Conservation (phyloP, 2,888 invertebrate genomes). For the Sussaba pulchella region DNA sequence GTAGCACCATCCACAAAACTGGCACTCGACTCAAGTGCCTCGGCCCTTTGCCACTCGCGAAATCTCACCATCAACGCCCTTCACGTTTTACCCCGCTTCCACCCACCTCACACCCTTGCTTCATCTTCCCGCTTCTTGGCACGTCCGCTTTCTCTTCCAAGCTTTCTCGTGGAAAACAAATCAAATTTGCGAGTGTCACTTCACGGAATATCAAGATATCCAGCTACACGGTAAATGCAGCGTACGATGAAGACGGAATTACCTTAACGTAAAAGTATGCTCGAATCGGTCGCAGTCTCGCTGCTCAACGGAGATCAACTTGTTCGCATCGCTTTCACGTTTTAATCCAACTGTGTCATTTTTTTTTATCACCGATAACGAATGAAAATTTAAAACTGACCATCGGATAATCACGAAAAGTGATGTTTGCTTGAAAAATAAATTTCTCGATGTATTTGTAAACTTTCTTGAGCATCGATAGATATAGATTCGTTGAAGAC, state of each 20-base stretch:
- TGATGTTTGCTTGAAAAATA: no score
- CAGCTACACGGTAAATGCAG: background rate
- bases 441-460: no score
- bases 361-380: background rate
- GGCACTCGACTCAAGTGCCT: slow-evolving; percentile 61
- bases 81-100: slow-evolving; percentile 30
- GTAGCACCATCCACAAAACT: slow-evolving; percentile 56
- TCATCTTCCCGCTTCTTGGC: slow-evolving; percentile 35
- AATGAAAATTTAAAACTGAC: no score
- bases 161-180: slow-evolving; percentile 37
- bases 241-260: background rate
- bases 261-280: background rate
- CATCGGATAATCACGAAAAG: no score
- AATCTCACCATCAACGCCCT: slow-evolving; percentile 46
- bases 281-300: background rate
- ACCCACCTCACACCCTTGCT: slow-evolving; percentile 14
- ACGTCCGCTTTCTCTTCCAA: slow-evolving; percentile 38
- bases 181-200: slow-evolving; percentile 21
- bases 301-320: background rate
- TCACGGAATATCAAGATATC: slow-evolving; percentile 23
- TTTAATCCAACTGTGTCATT: background rate
- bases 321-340: background rate
- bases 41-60: slow-evolving; percentile 59
- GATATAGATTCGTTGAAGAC: no score
- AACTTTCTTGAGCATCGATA: no score